Evolutionary conservation across 2,113 vertebrate species (phyloP).

Genomic region (Grantiella picta): DNA sequence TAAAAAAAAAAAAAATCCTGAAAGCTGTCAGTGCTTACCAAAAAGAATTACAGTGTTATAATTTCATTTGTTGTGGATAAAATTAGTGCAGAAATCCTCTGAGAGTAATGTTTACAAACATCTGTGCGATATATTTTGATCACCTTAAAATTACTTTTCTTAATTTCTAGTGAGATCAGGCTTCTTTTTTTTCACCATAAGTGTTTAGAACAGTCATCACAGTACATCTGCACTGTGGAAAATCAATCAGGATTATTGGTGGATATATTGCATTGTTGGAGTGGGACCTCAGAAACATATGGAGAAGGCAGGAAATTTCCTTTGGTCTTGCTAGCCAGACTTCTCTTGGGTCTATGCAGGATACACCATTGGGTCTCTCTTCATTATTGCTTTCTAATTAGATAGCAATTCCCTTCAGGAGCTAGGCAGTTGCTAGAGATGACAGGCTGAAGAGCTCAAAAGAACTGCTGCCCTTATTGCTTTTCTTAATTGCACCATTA

Average conservation of each 20-base stretch:
- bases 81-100: background rate
- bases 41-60: background rate
- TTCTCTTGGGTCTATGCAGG: background rate
- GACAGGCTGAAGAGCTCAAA: background rate
- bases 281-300: background rate
- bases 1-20: background rate
- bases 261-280: background rate
- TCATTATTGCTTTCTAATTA: conserved; percentile 44
- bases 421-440: background rate
- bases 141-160: background rate
- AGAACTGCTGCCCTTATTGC: background rate
- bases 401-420: background rate
- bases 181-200: background rate
- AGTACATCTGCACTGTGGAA: background rate
- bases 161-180: background rate
- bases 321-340: background rate
- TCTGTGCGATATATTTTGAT: background rate
- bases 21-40: background rate
- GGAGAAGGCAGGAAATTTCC: background rate
- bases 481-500: conserved; percentile 16
- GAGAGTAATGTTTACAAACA: background rate
- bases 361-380: background rate
- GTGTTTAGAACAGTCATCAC: background rate
- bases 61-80: background rate
- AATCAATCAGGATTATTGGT: background rate